Percentiles rank a stretch among this genome's conserved stretches.
These are phyloP conservation scores for Daboia siamensis DNA, from an alignment of 2,113 vertebrate genomes.

Conservation along the genomic window DNA sequence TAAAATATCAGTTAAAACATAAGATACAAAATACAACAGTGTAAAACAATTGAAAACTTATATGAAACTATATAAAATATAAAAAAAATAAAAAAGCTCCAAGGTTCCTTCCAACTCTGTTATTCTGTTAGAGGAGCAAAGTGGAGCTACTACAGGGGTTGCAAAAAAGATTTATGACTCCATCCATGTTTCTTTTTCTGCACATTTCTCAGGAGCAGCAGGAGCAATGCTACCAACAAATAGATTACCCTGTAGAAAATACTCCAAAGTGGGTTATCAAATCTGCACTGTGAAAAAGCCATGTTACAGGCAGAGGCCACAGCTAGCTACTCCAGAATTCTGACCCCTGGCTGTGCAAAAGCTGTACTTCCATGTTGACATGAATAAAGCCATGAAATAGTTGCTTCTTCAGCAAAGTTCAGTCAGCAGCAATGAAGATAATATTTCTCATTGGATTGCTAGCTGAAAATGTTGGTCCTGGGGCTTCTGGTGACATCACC, in stretches of 20 bases:
- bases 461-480: not conserved
- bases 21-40: not conserved
- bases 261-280: not conserved
- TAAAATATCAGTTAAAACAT: not conserved
- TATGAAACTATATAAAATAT: not conserved
- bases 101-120: not conserved
- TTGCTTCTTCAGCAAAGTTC: not conserved
- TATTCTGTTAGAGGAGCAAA: not conserved
- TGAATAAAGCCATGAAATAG: not conserved
- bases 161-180: not conserved
- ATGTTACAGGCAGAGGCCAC: not conserved
- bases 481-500: not conserved
- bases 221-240: not conserved
- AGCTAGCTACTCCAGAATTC: not conserved
- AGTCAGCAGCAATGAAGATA: not conserved
- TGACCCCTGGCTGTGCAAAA: not conserved
- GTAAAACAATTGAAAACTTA: not conserved
- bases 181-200: not conserved
- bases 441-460: not conserved
- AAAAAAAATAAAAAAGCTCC: not conserved
- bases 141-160: not conserved
- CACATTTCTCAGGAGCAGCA: not conserved
- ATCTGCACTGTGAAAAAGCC: not conserved
- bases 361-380: not conserved
- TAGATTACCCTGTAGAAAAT: not conserved